phyloP scores from a whole-genome alignment of 2,113 vertebrate species.

The Anhinga anhinga region DNA sequence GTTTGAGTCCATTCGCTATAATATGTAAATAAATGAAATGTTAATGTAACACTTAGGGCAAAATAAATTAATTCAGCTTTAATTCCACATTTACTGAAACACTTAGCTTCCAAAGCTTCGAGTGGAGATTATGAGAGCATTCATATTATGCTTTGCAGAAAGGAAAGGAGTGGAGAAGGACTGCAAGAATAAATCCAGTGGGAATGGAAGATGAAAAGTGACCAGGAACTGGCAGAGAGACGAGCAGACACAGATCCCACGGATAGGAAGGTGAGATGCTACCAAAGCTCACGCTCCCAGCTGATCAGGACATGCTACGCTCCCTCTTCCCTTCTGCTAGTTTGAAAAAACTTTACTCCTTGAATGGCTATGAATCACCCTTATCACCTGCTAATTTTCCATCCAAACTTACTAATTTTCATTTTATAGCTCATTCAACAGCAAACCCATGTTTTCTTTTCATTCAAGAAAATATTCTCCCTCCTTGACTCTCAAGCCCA shows the following conservation, averaged over 20 bases:
- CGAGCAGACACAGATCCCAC: neutral
- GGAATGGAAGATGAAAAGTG: neutral
- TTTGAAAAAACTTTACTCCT: neutral
- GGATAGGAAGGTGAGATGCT: accelerated
- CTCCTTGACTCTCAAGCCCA: neutral
- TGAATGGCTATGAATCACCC: neutral
- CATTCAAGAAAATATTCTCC: neutral
- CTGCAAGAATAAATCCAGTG: neutral
- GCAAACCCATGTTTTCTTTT: neutral
- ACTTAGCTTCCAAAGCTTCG: neutral
- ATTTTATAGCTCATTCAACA: neutral
- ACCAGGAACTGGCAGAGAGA: neutral
- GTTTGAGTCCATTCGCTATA: neutral
- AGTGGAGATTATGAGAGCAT: accelerated
- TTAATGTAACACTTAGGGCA: neutral
- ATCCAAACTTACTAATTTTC: neutral
- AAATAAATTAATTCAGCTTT: neutral
- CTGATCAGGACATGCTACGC: neutral
- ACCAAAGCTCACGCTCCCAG: neutral
- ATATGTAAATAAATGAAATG: neutral
- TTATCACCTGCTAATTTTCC: neutral
- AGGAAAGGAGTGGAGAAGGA: neutral
- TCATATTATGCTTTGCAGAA: neutral
- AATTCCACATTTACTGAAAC: neutral
- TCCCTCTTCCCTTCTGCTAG: neutral